Percentiles rank a stretch among this genome's conserved stretches.
These are phyloP conservation scores for Diceros bicornis DNA, from an alignment of 2,797 vertebrate species.

Conservation along the genomic window DNA sequence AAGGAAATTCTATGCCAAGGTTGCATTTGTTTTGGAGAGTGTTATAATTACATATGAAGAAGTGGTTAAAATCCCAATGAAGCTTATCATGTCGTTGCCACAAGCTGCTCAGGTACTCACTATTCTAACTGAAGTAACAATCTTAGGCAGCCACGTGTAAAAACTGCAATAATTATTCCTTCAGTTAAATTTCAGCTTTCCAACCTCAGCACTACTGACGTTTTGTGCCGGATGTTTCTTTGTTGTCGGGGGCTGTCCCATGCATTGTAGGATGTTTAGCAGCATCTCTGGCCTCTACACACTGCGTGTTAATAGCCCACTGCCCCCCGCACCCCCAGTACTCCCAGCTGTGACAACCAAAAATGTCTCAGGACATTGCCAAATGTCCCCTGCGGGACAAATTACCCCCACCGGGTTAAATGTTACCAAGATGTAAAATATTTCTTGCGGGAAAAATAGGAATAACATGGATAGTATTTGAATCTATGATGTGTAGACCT, in stretches of 20 bases:
- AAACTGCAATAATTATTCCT: background rate
- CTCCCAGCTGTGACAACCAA: background rate
- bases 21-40: slow-evolving; percentile 14
- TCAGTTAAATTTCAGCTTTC: background rate
- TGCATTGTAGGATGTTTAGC: background rate
- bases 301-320: background rate
- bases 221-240: background rate
- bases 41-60: slow-evolving; percentile 26
- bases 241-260: background rate
- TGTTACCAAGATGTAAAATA: background rate
- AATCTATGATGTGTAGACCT: background rate
- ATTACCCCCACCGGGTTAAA: background rate
- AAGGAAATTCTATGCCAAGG: background rate
- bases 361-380: background rate
- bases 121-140: slow-evolving; percentile 32
- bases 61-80: slow-evolving; percentile 43
- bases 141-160: background rate
- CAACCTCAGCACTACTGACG: background rate
- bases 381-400: background rate
- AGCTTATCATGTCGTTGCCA: background rate
- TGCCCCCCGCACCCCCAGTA: too few species aligned
- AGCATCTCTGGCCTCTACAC: background rate
- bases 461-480: slow-evolving; percentile 18
- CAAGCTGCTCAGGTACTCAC: background rate
- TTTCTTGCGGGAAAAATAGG: background rate